Conservation (phyloP, 2,888 invertebrate species). For the Dilophus febrilis region DNA sequence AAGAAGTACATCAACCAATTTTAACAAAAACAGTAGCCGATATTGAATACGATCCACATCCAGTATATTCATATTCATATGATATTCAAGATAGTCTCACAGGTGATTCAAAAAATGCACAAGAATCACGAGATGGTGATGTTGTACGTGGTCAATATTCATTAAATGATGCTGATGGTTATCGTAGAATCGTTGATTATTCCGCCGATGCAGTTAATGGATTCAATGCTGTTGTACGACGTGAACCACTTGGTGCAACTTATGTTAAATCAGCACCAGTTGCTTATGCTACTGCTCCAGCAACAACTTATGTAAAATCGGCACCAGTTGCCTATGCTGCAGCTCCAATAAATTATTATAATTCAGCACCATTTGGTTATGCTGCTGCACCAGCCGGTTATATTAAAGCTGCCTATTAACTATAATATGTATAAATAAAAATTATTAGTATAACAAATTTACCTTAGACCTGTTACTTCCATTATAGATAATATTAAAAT, state of each 20-base stretch:
- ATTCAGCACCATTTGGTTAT: not conserved
- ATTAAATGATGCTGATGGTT: constrained; percentile 26
- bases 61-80: constrained; percentile 26
- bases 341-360: not conserved
- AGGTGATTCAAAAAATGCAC: constrained; percentile 27
- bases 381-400: constrained; percentile 7
- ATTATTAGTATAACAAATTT: too few species aligned
- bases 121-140: constrained; percentile 27
- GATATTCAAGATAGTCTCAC: constrained; percentile 25
- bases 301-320: not conserved
- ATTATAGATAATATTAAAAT: too few species aligned
- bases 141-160: constrained; percentile 27
- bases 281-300: constrained; percentile 2
- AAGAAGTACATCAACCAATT: constrained; percentile 1
- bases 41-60: constrained; percentile 23
- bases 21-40: not conserved
- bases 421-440: too few species aligned
- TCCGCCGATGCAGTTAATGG: constrained; percentile 25
- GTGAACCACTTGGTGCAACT: constrained; percentile 9
- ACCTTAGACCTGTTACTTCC: too few species aligned
- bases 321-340: constrained; percentile 11
- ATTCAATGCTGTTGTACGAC: constrained; percentile 27
- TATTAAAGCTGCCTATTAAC: too few species aligned
- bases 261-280: constrained; percentile 5
- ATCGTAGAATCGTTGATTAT: constrained; percentile 23